Evolutionary conservation across 2,888 invertebrate genomes (phyloP).

Genomic region (Xestia rhomboidea): DNA sequence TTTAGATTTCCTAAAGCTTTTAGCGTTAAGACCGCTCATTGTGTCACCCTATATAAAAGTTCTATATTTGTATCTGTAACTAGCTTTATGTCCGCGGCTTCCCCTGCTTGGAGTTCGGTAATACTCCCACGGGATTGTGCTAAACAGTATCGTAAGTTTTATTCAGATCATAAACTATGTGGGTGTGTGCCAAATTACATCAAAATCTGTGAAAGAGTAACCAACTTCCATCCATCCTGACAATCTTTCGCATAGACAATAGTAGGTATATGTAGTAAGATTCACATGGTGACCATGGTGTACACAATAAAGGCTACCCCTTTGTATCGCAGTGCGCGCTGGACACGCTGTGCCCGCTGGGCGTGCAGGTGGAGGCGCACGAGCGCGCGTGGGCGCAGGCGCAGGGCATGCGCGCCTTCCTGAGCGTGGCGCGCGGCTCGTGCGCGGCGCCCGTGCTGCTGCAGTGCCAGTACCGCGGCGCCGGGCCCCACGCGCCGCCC

Average conservation of each 20-base stretch:
- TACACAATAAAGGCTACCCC: background rate
- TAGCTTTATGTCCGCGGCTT: background rate
- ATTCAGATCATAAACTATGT: background rate
- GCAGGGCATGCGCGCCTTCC: conserved; percentile 90
- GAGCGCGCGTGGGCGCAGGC: conserved; percentile 92
- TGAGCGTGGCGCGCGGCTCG: conserved; percentile 93
- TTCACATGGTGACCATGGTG: too few relatives aligned
- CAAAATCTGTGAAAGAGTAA: background rate
- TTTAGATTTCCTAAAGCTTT: too few relatives aligned
- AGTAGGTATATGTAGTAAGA: too few relatives aligned
- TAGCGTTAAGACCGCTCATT: too few relatives aligned
- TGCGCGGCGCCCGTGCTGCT: conserved; percentile 92
- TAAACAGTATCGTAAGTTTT: background rate
- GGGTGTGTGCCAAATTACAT: too few relatives aligned
- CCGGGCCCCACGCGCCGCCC: conserved; percentile 85
- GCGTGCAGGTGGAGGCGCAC: conserved; percentile 87
- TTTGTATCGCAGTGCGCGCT: conserved; percentile 84
- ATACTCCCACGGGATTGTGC: too few relatives aligned
- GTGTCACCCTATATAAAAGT: too few relatives aligned
- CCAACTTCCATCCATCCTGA: background rate
- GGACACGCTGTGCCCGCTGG: conserved; percentile 91
- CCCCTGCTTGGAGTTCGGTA: too few relatives aligned
- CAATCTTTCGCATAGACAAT: background rate
- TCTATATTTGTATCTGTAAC: background rate
- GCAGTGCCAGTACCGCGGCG: conserved; percentile 91